These are phyloP conservation scores for Grantiella picta DNA, from an alignment of 2,113 vertebrate species.

Conservation along the genomic window DNA sequence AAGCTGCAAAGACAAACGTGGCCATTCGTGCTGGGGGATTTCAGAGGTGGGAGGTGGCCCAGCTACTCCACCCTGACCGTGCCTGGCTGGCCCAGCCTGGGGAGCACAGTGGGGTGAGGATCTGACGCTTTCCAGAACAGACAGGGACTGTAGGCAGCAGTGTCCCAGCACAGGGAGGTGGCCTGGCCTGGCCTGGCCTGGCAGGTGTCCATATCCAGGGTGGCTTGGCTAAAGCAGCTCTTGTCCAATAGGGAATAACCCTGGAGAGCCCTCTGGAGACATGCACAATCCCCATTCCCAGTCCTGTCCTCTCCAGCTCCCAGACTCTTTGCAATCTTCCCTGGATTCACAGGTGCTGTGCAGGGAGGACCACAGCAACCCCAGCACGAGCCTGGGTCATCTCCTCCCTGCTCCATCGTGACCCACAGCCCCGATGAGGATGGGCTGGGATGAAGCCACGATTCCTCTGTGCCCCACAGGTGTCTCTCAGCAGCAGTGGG, in stretches of 20 bases:
- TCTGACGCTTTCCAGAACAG: background rate
- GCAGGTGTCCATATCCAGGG: background rate
- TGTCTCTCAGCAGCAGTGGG: background rate
- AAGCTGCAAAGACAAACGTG: background rate
- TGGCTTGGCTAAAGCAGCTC: background rate
- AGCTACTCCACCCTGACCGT: background rate
- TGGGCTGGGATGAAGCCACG: background rate
- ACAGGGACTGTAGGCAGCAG: no score
- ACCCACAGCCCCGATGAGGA: background rate
- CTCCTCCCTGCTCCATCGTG: accelerated
- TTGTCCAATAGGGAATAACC: background rate
- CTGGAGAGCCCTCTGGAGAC: background rate
- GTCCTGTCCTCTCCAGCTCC: background rate
- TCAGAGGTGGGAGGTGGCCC: background rate
- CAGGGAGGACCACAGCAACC: background rate
- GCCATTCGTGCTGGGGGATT: background rate
- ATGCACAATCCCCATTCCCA: accelerated
- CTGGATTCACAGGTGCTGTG: background rate
- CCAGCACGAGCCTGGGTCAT: background rate
- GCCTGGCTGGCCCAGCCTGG: background rate
- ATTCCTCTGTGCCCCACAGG: accelerated
- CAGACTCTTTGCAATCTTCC: background rate
- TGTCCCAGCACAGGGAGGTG: background rate
- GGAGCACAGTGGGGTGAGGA: background rate
- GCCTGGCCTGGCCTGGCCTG: background rate